These are phyloP conservation scores for Dyspetes luteomarginatus DNA, from an alignment of 2,888 invertebrate genomes.

Conservation along the genomic window DNA sequence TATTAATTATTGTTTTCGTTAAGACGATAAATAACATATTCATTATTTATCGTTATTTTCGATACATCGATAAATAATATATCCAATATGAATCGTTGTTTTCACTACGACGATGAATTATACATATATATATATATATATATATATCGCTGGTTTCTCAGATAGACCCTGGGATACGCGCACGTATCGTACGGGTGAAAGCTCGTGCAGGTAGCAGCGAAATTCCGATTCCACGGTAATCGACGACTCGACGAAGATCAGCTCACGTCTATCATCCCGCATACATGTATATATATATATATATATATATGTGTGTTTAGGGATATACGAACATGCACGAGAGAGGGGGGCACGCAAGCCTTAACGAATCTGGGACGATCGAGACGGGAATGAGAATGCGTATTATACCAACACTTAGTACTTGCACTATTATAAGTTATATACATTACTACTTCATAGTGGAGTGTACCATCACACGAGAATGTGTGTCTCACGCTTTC, in stretches of 20 bases:
- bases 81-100: no score
- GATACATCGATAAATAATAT: no score
- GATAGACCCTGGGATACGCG: neutral
- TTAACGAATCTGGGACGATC: conserved; percentile 63
- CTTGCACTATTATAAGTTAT: conserved; percentile 15
- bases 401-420: conserved; percentile 40
- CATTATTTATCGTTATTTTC: no score
- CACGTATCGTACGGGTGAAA: conserved; percentile 30
- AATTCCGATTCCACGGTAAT: conserved; percentile 54
- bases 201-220: conserved; percentile 18
- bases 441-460: conserved; percentile 27
- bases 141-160: neutral
- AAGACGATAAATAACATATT: neutral
- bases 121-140: neutral
- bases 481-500: conserved; percentile 63
- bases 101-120: neutral
- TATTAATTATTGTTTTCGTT: no score
- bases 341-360: conserved; percentile 35
- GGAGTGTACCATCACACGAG: conserved; percentile 35
- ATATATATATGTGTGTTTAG: neutral
- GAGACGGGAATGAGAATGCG: conserved; percentile 61
- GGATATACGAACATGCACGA: neutral
- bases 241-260: conserved; percentile 45
- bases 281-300: conserved; percentile 9
- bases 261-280: conserved; percentile 19